Conservation (phyloP, 92 coral and sea anemone species). For the Galaxea fascicularis region DNA sequence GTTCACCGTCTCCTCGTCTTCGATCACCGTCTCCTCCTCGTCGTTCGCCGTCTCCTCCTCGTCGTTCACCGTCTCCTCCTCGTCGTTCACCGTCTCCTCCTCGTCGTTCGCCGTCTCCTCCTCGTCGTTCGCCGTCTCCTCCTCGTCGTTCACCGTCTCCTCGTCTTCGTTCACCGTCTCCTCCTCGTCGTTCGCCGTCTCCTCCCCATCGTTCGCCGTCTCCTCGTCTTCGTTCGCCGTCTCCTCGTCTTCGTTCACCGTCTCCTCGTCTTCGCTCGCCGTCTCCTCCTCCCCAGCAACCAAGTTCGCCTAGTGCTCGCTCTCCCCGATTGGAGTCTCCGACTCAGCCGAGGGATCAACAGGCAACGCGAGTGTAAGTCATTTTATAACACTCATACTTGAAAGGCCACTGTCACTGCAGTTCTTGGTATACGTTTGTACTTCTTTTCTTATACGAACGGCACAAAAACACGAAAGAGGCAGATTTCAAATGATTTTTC, state of each 20-base stretch:
- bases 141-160: too few relatives aligned
- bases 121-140: not conserved
- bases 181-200: not conserved
- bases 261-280: slow-evolving; percentile 6
- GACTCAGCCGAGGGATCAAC: not conserved
- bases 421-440: too few relatives aligned
- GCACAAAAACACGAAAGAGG: too few relatives aligned
- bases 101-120: too few relatives aligned
- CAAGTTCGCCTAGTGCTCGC: slow-evolving; percentile 4
- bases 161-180: too few relatives aligned
- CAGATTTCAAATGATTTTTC: too few relatives aligned
- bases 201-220: not conserved
- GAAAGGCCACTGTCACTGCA: not conserved
- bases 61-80: not conserved
- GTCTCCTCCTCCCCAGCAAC: not conserved
- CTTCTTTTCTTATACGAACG: too few relatives aligned
- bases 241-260: not conserved
- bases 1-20: not conserved
- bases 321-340: not conserved
- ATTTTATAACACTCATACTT: not conserved
- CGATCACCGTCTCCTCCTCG: not conserved
- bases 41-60: not conserved
- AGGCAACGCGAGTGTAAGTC: not conserved
- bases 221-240: slow-evolving; percentile 1
- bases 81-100: too few relatives aligned